Conservation (phyloP, 1,140 invertebrate species). For the Doryteuthis pealeii region DNA sequence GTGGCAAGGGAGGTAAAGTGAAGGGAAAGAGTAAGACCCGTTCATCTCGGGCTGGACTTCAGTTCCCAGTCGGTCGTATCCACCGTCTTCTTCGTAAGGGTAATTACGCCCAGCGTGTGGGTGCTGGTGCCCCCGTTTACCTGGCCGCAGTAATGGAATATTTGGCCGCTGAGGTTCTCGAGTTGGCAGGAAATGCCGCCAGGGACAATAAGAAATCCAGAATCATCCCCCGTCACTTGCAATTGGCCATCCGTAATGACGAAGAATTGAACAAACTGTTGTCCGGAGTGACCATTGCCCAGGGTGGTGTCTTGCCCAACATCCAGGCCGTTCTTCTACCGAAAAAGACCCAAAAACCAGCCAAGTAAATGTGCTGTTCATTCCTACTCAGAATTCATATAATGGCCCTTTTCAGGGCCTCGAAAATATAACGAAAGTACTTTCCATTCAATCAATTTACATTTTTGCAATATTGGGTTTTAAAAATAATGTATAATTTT, state of each 20-base stretch:
- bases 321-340: too few relatives aligned
- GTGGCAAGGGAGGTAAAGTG: conserved; percentile 61
- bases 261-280: conserved; percentile 56
- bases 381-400: too few relatives aligned
- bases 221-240: conserved; percentile 45
- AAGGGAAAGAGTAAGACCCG: conserved; percentile 57
- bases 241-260: conserved; percentile 50
- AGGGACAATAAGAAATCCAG: conserved; percentile 62
- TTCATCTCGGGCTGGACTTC: conserved; percentile 15
- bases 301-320: conserved; percentile 55
- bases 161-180: conserved; percentile 60
- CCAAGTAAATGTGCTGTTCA: neutral
- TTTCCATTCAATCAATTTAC: too few relatives aligned
- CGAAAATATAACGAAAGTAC: too few relatives aligned
- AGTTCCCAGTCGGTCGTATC: conserved; percentile 41
- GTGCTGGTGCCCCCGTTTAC: conserved; percentile 32
- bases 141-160: too few relatives aligned
- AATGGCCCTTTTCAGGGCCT: too few relatives aligned
- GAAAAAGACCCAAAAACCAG: conserved; percentile 38
- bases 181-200: conserved; percentile 77
- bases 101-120: conserved; percentile 45
- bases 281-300: conserved; percentile 56
- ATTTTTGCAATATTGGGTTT: too few relatives aligned
- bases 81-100: conserved; percentile 42
- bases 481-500: too few relatives aligned